Evolutionary conservation across 2,888 invertebrate species (phyloP), one percentile per base, ranked within the genome.

Genomic region (Megaustenia siamemsis): DNA sequence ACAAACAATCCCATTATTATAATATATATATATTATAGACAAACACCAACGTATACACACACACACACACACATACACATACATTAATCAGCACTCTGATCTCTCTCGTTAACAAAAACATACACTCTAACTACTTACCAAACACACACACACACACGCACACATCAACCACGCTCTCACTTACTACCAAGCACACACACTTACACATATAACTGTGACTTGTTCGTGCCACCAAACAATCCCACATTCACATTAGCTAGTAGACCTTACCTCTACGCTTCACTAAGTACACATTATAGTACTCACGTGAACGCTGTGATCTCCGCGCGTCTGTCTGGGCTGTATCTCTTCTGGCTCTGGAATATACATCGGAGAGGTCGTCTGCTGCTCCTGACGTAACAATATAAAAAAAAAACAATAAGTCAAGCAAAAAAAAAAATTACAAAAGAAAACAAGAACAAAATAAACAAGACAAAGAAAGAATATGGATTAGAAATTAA

Each of bases 311-410:
- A 35, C 32, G 68, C 35, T 68, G 68, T 32, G 35, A 18, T 21
- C 68, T 68, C 38, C 24, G 32, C 1, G 68, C 32, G 32, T 68
- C 35, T 68, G 32, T 24, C 38, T 68, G 68, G 15, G 15, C 18
- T 21, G 38, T 38, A 38, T 68, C 68, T 38, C 32, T 38, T 35
- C 38, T 68, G 1, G 6, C 35, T 12, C 68, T 35, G 35, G 35
- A 68, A 38, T 28, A 60, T 5, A 60, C 60, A 28, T 32, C 10
- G 5, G 68, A 38, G 68, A 10, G 4, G 32, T 32, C 68, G 21
- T 68, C 68, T 68, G 68, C 18, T 32, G 38, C 68, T 35, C 68
- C 68, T 68, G 68, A n/a, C n/a, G n/a, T n/a, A n/a, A n/a, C n/a
- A n/a, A n/a, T n/a, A n/a, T n/a, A n/a, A n/a, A n/a, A n/a, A n/a